Base-by-base conservation (phyloP, 2,888 invertebrate species). In the Molorchus minor region DNA sequence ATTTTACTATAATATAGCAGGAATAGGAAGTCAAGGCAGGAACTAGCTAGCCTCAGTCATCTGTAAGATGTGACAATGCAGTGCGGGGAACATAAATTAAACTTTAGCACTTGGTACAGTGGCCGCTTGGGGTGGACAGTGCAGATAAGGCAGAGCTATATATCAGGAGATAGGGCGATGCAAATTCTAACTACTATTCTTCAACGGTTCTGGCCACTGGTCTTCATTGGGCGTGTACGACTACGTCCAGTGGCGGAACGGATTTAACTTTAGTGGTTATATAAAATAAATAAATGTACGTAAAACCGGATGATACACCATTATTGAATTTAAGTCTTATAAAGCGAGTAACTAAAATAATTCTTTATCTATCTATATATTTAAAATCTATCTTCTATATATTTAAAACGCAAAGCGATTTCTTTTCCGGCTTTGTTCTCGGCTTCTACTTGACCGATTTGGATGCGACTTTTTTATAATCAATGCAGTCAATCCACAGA, bases 61-160 rank as follows among this genome's bases (percentile, higher is more conserved):
- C 80, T 77, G 79, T 79, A 80, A 80, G 80, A 80, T 77, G 79
- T 80, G 80, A 80, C 80, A 80, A 80, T 80, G 80, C 78, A 76
- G 75, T 72, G 77, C 75, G 72, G 75, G 70, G 74, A 72, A 74
- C 77, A 80, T 81, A 81, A 81, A 81, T 81, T 81, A 80, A 81
- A 80, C 80, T 81, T 80, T 80, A 81, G 77, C 79, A 76, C 76
- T 78, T 76, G 77, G 76, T 77, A 77, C 77, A 77, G 74, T 77
- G 75, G 61, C 78, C 79, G 77, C 74, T 74, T 77, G 78, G 77
- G 80, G 80, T 80, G 81, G 80, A 80, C 80, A 78, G 76, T 70
- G 75, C 71, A 78, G 80, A 81, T 80, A 81, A 80, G 80, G 76
- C 77, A 69, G 63, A 64, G 75, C 78, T 75, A 80, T 80, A 80